These are phyloP conservation scores for Eretmochelys imbricata DNA, from an alignment of 2,113 vertebrate species.

Conservation along the genomic window DNA sequence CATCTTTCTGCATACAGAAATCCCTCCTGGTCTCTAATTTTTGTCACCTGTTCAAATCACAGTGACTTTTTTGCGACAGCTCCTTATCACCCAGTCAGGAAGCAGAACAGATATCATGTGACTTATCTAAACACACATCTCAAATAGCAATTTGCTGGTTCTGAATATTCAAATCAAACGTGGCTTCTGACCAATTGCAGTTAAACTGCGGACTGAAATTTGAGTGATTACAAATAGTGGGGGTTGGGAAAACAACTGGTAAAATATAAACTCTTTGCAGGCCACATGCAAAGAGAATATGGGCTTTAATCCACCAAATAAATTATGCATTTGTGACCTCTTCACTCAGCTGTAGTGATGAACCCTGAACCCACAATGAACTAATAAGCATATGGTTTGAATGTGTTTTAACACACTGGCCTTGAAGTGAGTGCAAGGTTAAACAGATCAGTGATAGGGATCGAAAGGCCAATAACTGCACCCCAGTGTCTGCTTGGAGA, in stretches of 20 bases:
- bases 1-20: background rate
- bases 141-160: slow-evolving; percentile 21
- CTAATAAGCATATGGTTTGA: slow-evolving; percentile 69
- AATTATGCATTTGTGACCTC: slow-evolving; percentile 75
- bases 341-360: slow-evolving; percentile 63
- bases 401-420: slow-evolving; percentile 51
- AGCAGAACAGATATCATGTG: background rate
- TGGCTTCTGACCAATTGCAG: slow-evolving; percentile 65
- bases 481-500: background rate
- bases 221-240: slow-evolving; percentile 57
- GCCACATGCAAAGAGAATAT: slow-evolving; percentile 71
- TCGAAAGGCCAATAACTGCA: background rate
- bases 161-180: slow-evolving; percentile 51
- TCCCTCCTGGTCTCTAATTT: background rate
- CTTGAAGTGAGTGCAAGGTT: slow-evolving; percentile 34
- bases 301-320: slow-evolving; percentile 70
- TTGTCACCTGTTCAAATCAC: background rate
- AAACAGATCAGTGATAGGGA: background rate
- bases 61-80: background rate
- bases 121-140: background rate
- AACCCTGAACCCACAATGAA: slow-evolving; percentile 40
- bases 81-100: background rate
- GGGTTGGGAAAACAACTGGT: slow-evolving; percentile 57
- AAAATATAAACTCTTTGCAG: slow-evolving; percentile 45
- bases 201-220: slow-evolving; percentile 71